Percentiles rank a stretch among this genome's conserved stretches.
Conservation (phyloP, 2,113 vertebrate species). For the Oncorhynchus nerka region DNA sequence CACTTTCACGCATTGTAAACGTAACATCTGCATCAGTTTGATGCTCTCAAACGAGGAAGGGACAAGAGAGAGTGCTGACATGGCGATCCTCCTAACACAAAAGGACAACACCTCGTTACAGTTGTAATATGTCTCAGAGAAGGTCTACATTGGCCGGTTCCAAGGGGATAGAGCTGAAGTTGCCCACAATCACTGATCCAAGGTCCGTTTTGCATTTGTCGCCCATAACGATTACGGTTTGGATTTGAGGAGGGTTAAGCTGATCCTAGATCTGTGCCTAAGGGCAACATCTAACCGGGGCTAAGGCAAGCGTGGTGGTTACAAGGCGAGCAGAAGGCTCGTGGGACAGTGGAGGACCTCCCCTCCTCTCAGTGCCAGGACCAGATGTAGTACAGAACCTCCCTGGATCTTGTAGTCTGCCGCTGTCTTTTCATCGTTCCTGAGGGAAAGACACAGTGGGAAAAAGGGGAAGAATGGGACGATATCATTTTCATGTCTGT, state of each 20-base stretch:
- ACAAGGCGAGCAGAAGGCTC: conserved; percentile 31
- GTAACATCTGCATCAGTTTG: not conserved
- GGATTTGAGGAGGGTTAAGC: not conserved
- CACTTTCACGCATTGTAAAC: conserved; percentile 15
- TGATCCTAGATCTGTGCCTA: not conserved
- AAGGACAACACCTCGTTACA: not conserved
- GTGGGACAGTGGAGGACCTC: conserved; percentile 8
- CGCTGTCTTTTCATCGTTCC: conserved; percentile 92
- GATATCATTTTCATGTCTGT: not conserved
- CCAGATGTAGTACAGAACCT: conserved; percentile 87
- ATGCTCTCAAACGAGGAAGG: not conserved
- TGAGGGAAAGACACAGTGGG: conserved; percentile 32
- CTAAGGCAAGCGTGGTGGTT: conserved; percentile 38
- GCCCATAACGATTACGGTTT: not conserved
- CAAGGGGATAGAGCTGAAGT: not conserved
- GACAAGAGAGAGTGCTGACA: not conserved
- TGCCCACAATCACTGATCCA: too few relatives aligned
- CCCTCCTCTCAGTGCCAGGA: conserved; percentile 83
- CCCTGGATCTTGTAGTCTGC: conserved; percentile 91
- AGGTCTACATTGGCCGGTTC: not conserved
- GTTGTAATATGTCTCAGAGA: not conserved
- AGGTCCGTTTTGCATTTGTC: not conserved
- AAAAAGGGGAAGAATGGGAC: not conserved
- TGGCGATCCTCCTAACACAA: not conserved
- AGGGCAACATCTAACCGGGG: conserved; percentile 1